Base-by-base conservation (phyloP, 2,113 vertebrate genomes). In the Sphyrna mokarran region DNA sequence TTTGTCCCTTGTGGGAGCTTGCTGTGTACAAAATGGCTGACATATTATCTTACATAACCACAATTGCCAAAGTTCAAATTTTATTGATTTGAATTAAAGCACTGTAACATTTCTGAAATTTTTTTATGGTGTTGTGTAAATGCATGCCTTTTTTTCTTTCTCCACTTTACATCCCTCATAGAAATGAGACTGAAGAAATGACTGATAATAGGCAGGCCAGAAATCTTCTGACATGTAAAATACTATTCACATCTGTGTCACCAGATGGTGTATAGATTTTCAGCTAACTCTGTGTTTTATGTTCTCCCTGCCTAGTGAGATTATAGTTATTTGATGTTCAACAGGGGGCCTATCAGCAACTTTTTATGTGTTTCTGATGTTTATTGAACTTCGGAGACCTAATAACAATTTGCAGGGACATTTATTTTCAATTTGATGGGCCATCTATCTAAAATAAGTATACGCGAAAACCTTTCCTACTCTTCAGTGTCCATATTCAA, bases 261-360 rank as follows among this genome's bases (percentile, higher is more conserved):
- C 94, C 94, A 95, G 94, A 70, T 95, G 94, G 94, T 95, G 43
- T 70, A 95, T 72, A 95, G 94, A 95, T 95, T 95, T 95, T 95
- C 66, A 72, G 22, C 94, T 94, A 70, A 70, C 93, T 69, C 37
- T 54, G 26, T 95, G 69, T 72, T 95, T 95, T 95, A 95, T 95
- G 69, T 76, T 95, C 10, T 54, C 69, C 29, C 94, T 95, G 94
- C 69, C 94, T 14, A 95, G 37, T 3, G 66, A 95, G 68, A 72
- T 95, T 95, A 70, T 48, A 72, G 68, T 70, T 72, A 95, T 95
- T 95, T 95, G 43, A 95, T 95, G 94, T 95, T 95, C 94, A 95
- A 72, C 94, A 95, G 89, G 89, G 89, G 89, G 89, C 58, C 89
- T 93, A 95, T 95, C 68, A 95, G 69, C 94, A 72, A 95, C 94